Conservation (phyloP, 2,113 vertebrate species). For the Ornithorhynchus anatinus region DNA sequence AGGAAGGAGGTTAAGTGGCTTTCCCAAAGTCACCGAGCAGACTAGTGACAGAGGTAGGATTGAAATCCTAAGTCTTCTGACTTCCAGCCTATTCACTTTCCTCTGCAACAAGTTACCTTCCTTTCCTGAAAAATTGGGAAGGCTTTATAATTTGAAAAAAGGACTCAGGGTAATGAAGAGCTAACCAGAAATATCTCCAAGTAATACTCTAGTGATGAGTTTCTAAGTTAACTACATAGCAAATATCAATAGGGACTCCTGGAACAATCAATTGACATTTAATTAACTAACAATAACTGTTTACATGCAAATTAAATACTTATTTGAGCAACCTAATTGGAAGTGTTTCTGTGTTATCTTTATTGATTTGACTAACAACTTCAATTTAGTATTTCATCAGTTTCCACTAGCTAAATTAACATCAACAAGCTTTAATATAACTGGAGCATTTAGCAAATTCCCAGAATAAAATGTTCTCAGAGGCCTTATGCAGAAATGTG, state of each 20-base stretch:
- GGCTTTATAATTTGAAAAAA: no score
- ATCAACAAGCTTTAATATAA: background rate
- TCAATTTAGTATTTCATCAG: slow-evolving; percentile 3
- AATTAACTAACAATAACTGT: slow-evolving; percentile 23
- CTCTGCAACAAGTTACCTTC: no score
- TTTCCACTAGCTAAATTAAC: background rate
- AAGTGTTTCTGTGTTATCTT: slow-evolving; percentile 1
- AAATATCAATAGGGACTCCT: slow-evolving; percentile 13
- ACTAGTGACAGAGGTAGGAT: no score
- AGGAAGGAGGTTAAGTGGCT: no score
- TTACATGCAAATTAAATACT: slow-evolving; percentile 42
- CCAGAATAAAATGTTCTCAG: background rate
- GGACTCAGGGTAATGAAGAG: no score
- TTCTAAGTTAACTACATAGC: slow-evolving; percentile 8
- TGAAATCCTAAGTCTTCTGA: no score
- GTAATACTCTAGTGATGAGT: background rate
- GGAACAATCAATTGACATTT: slow-evolving; percentile 16
- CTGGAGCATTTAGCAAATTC: rapidly evolving
- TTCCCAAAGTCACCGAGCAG: no score
- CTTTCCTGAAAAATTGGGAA: no score
- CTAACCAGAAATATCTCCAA: no score
- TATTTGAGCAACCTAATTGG: background rate
- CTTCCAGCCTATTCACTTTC: no score
- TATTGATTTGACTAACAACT: slow-evolving; percentile 27
- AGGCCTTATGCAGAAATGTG: background rate